These are phyloP conservation scores for Diabrotica undecimpunctata DNA, from an alignment of 1,140 invertebrate genomes.

Conservation along the genomic window DNA sequence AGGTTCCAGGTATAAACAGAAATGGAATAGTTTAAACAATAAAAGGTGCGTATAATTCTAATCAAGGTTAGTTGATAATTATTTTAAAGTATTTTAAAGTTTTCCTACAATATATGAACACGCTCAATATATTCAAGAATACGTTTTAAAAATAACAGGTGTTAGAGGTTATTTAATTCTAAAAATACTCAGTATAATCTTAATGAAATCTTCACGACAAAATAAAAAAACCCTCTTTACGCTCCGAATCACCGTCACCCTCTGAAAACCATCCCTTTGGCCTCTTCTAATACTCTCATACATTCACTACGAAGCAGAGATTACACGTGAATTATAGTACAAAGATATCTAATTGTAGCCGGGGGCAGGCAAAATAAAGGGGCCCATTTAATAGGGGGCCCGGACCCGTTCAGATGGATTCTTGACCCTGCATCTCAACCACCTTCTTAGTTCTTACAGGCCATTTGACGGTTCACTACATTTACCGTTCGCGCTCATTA, in stretches of 20 bases:
- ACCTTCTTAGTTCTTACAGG: slow-evolving; percentile 37
- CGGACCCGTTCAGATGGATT: slow-evolving; percentile 1
- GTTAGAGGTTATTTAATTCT: too few species aligned
- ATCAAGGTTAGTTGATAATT: too few species aligned
- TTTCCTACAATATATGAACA: too few species aligned
- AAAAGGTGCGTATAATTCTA: too few species aligned
- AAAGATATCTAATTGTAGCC: slow-evolving; percentile 50
- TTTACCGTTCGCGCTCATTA: slow-evolving; percentile 37
- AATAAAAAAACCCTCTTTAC: background rate
- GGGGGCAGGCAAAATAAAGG: slow-evolving; percentile 33
- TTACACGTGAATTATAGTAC: slow-evolving; percentile 49
- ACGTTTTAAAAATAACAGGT: too few species aligned
- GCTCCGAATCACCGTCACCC: background rate
- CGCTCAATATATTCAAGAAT: too few species aligned
- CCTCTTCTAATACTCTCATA: slow-evolving; percentile 5
- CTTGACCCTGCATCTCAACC: slow-evolving; percentile 40
- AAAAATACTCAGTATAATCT: too few species aligned
- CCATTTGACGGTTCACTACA: slow-evolving; percentile 47
- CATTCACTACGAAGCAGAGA: slow-evolving; percentile 38
- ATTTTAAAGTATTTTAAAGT: too few species aligned
- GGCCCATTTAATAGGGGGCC: background rate
- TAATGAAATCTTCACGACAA: too few species aligned
- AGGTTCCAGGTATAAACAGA: too few species aligned
- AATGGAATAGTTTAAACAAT: too few species aligned
- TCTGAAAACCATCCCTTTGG: slow-evolving; percentile 1